Conservation (phyloP, 2,113 vertebrate genomes). For the Mionectes macconnelli region DNA sequence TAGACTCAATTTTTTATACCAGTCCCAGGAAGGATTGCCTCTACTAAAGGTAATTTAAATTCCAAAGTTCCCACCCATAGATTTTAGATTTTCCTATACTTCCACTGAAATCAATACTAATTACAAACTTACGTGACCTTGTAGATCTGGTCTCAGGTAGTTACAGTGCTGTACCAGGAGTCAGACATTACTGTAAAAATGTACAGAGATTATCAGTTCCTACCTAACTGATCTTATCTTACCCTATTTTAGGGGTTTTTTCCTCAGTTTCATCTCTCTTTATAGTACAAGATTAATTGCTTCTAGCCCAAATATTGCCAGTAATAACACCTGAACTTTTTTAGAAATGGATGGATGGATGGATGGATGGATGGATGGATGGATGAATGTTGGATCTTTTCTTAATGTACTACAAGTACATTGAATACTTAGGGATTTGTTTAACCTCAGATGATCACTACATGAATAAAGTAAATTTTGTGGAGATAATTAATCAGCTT, state of each 20-base stretch:
- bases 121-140: not conserved
- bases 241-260: not conserved
- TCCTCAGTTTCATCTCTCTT: not conserved
- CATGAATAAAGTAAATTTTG: constrained; percentile 56
- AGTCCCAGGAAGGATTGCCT: not conserved
- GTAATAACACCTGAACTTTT: not conserved
- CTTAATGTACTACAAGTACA: constrained; percentile 23
- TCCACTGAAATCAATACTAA: not conserved
- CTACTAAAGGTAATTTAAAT: not conserved
- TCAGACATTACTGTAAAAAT: not conserved
- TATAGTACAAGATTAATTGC: not conserved
- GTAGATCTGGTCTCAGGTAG: not conserved
- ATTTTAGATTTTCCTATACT: not conserved
- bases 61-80: not conserved
- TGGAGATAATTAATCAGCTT: constrained; percentile 60
- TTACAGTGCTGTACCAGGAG: not conserved
- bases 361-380: not conserved
- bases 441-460: constrained; percentile 43
- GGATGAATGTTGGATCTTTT: not conserved
- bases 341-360: not conserved
- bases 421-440: constrained; percentile 41
- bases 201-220: not conserved
- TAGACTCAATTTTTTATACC: not conserved
- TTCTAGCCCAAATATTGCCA: not conserved
- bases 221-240: not conserved